phyloP scores from a whole-genome alignment of 2,113 vertebrate species.

The Actenoides lindsayi region DNA sequence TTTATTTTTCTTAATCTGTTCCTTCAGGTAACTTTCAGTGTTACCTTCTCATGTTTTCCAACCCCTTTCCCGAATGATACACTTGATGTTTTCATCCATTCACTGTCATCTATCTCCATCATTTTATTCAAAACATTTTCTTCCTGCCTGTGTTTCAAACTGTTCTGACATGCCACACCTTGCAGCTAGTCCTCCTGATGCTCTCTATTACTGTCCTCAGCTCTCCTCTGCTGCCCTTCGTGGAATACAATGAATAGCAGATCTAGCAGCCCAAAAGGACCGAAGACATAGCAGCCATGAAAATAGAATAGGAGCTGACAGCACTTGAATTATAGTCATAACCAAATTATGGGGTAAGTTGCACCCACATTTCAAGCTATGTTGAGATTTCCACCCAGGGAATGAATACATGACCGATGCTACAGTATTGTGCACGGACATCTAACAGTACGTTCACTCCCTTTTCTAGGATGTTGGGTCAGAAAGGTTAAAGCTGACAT shows the following conservation, averaged over 20 bases:
- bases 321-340: not conserved
- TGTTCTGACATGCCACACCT: not conserved
- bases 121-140: not conserved
- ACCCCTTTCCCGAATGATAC: not conserved
- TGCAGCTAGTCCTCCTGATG: not conserved
- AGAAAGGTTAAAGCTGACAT: not conserved
- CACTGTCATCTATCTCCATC: not conserved
- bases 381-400: not conserved
- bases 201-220: not conserved
- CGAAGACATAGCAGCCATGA: not conserved
- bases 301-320: slow-evolving; percentile 8
- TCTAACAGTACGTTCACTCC: not conserved
- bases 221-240: not conserved
- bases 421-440: not conserved
- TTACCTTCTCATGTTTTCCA: not conserved
- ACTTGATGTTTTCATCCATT: not conserved
- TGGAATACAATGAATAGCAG: not conserved
- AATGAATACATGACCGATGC: not conserved
- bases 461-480: not conserved
- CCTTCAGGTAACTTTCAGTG: not conserved
- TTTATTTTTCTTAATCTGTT: not conserved
- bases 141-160: not conserved
- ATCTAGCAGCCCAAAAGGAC: not conserved
- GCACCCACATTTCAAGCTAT: not conserved
- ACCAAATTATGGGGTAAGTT: not conserved